A percentile compares a stretch with the other conserved stretches of the same genome.
Conservation (phyloP, 2,888 invertebrate species). For the Lasius platythorax region DNA sequence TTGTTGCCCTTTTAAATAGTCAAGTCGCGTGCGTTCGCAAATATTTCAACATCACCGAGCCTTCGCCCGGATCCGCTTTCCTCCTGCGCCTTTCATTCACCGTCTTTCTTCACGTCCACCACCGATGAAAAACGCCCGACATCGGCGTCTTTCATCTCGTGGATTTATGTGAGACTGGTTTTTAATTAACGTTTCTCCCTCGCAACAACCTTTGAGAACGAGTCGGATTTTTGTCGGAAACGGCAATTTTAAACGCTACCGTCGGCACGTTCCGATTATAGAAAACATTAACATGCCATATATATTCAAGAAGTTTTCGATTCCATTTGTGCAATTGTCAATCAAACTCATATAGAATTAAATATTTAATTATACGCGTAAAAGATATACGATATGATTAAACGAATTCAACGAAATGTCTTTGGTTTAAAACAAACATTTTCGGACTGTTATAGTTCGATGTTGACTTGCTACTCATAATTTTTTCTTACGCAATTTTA, state of each 20-base stretch:
- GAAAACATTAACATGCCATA: background rate
- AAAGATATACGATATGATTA: background rate
- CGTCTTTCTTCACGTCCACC: conserved; percentile 7
- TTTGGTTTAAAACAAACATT: background rate
- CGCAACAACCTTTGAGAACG: background rate
- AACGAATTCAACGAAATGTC: conserved; percentile 11
- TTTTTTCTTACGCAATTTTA: background rate
- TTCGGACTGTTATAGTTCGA: background rate
- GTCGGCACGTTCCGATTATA: background rate
- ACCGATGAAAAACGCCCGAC: conserved; percentile 43
- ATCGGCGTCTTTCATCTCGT: conserved; percentile 31
- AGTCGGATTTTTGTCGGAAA: conserved; percentile 11
- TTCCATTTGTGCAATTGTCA: background rate
- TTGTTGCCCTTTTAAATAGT: conserved; percentile 19
- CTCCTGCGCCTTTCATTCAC: background rate
- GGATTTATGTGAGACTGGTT: conserved; percentile 44
- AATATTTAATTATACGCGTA: conserved; percentile 31
- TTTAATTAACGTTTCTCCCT: conserved; percentile 44
- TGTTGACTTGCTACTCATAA: background rate
- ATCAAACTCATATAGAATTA: conserved; percentile 35
- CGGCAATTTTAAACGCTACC: conserved; percentile 16
- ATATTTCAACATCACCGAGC: conserved; percentile 42
- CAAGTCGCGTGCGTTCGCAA: conserved; percentile 23
- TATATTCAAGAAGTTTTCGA: conserved; percentile 2
- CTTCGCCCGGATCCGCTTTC: conserved; percentile 20